Base-by-base conservation (phyloP, 2,888 invertebrate species). In the Phania funesta region DNA sequence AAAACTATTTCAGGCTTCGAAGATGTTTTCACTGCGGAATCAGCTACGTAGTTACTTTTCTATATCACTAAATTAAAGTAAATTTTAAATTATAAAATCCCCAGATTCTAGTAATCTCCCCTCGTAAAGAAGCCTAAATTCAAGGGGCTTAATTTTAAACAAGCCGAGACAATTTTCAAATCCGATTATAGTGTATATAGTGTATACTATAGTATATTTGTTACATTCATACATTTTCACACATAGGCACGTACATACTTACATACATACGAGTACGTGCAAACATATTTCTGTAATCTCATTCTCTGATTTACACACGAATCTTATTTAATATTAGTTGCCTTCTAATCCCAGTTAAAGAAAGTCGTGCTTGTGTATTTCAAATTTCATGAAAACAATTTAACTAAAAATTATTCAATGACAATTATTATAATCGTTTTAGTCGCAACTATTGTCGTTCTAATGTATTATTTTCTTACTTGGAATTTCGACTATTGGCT, bases 401-500 rank as follows among this genome's bases (percentile, higher is more conserved):
- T 22, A n/a, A 18, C 32, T 29, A 58, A 29, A 44, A 13, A 41
- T 58, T 22, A 32, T 20, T 46, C 4, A 52, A 80, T 71, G 67
- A 38, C 46, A n/a, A n/a, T n/a, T 54, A 64, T 54, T 13, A 44
- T 60, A 8, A n/a, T 56, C 5, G 32, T 73, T 41, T 41, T 74
- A 22, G 3, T 64, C 20, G 2, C 38, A 13, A 24, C 29, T 44
- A 7, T 79, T n/a, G 13, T 44, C 0, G 54, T 38, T 3, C 35
- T 86, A 79, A 76, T 86, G 60, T 90, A 86, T 80, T 46, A 62
- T 18, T 90, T 88, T 84, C 84, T 90, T 2, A 87, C 86, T 13
- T 90, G 89, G 85, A 89, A 88, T 50, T 91, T 88, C 46, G 85
- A 88, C 5, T 90, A 90, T 74, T 92, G 92, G 92, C 87, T 88